Percentiles rank a stretch among this genome's conserved stretches.
phyloP scores from a whole-genome alignment of 2,113 vertebrate genomes.

The Ptilorrhoa leucosticta region DNA sequence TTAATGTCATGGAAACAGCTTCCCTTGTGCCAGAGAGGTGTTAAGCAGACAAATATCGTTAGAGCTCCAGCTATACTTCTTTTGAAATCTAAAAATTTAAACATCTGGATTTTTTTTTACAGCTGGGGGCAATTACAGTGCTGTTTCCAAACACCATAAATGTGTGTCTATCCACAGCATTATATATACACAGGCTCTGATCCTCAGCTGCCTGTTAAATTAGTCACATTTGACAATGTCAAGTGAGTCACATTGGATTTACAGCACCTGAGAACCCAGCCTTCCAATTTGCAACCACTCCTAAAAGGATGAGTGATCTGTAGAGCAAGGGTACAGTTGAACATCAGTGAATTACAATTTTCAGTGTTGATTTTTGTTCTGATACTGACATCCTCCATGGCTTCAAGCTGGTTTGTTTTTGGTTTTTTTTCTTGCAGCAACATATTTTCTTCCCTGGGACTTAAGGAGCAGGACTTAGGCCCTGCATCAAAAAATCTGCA shows the following conservation, averaged over 20 bases:
- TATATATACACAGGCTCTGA: neutral
- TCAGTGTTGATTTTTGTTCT: neutral
- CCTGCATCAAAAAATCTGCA: neutral
- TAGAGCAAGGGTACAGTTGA: neutral
- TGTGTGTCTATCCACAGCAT: neutral
- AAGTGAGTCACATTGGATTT: neutral
- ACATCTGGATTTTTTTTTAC: constrained; percentile 16
- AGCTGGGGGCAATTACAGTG: neutral
- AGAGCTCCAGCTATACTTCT: neutral
- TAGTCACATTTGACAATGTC: neutral
- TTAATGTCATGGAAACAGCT: neutral
- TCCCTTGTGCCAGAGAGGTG: neutral
- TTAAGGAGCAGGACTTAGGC: neutral
- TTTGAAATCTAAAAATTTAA: constrained; percentile 5
- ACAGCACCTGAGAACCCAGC: neutral
- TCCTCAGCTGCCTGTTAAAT: constrained; percentile 15
- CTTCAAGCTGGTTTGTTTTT: neutral
- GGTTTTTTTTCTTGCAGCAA: neutral
- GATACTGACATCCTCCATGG: neutral
- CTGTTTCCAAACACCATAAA: neutral
- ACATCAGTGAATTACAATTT: neutral
- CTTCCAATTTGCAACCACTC: neutral
- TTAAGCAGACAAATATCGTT: neutral
- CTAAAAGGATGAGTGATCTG: neutral
- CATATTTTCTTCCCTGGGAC: neutral